Base-by-base conservation (phyloP, 2,888 invertebrate species). In the Deroplatys truncata region DNA sequence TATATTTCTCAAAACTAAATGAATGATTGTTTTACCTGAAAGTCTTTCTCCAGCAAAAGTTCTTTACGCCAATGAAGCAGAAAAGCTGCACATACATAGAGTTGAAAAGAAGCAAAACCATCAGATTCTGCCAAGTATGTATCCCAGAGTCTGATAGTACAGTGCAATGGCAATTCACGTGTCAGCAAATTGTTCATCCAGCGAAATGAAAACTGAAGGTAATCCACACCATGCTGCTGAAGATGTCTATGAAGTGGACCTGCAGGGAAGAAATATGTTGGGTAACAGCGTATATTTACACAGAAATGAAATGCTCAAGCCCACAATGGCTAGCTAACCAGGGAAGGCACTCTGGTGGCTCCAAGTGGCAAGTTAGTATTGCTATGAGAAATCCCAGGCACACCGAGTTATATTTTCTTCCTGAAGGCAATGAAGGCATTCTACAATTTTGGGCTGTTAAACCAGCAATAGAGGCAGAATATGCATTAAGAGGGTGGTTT, bases 131-230 rank as follows among this genome's bases (percentile, higher is more conserved):
- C 98, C 91, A 99, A 95, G 94, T 99, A 99, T 2, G 99, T 99
- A 94, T 99, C 99, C 99, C 99, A 99, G 29, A 99, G 94, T 85
- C 99, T 95, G 91, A 99, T 99, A 89, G 99, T 98, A 94, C 99
- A 99, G 86, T 98, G 96, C 28, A 99, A 95, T 7, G 99, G 99
- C 91, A 99, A 96, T 94, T 99, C 99, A 91, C 99, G 95, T 92
- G 99, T 99, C 90, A 99, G 95, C 89, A 99, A 95, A 95, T 99
- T 99, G 94, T 99, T 99, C 98, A 99, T 98, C 99, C 99, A 99
- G 28, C 99, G 97, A 94, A 99, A 99, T 1, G 99, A 98, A 94
- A 99, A 99, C 94, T 99, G 99, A 85, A 99, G 95, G 94, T 99
- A 99, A 94, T 99, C 99, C 10, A 99, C 98, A 89, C 98, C 98